Conservation (phyloP, 1,140 invertebrate species). For the Megathymus violae region DNA sequence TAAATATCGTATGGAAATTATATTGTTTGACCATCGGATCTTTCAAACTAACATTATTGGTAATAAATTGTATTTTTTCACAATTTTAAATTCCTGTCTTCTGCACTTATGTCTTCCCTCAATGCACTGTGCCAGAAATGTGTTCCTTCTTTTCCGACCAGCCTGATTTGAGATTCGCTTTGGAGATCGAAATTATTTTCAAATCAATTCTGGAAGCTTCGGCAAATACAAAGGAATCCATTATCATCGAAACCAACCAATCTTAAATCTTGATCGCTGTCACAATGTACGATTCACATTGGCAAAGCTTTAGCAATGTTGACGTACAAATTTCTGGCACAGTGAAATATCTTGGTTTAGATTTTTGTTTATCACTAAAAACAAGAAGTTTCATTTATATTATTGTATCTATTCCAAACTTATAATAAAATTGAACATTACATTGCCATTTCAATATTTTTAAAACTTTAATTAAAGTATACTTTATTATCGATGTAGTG, state of each 20-base stretch:
- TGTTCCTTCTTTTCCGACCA: slow-evolving; percentile 4
- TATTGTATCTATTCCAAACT: no score
- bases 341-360: slow-evolving; percentile 4
- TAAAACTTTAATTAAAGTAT: no score
- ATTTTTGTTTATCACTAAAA: no score
- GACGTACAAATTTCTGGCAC: slow-evolving; percentile 1
- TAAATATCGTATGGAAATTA: no score
- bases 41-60: no score
- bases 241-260: slow-evolving; percentile 36
- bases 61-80: no score
- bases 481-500: no score
- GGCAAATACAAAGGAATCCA: slow-evolving; percentile 42
- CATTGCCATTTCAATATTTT: no score
- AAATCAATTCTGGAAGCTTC: slow-evolving; percentile 19
- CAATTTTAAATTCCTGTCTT: neutral
- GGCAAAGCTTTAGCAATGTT: slow-evolving; percentile 4
- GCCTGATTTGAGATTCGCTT: neutral
- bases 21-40: no score
- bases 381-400: no score
- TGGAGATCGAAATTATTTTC: slow-evolving; percentile 7
- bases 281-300: slow-evolving; percentile 3
- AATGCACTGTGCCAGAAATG: neutral
- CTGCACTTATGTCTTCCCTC: neutral
- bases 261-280: slow-evolving; percentile 7
- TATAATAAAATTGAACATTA: no score